Conservation (phyloP, 2,888 invertebrate species). For the Lordiphosa andalusiaca region DNA sequence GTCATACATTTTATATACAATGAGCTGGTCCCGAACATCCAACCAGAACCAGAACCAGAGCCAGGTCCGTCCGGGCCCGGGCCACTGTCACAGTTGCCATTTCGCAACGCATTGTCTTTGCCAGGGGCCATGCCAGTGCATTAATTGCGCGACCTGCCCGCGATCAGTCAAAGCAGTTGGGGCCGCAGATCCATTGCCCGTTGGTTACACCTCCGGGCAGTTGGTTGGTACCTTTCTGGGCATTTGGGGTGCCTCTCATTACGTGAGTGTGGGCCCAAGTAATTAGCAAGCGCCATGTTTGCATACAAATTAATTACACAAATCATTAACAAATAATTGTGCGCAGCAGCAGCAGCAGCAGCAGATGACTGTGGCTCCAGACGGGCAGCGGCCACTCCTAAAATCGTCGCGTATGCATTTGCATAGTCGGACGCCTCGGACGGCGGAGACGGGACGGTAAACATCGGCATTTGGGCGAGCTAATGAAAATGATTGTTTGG, state of each 20-base stretch:
- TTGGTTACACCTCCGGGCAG: slow-evolving; percentile 5
- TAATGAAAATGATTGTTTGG: slow-evolving; percentile 3
- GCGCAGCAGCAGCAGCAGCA: slow-evolving; percentile 25
- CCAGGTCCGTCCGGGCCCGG: background rate
- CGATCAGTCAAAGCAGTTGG: background rate
- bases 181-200: no score
- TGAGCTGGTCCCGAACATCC: background rate
- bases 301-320: slow-evolving; percentile 46
- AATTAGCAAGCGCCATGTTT: slow-evolving; percentile 11
- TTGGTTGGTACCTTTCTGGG: slow-evolving; percentile 49
- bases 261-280: background rate
- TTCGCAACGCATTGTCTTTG: slow-evolving; percentile 9
- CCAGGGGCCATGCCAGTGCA: no score
- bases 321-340: slow-evolving; percentile 52
- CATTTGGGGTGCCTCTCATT: slow-evolving; percentile 36
- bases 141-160: no score
- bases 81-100: slow-evolving; percentile 7
- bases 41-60: background rate
- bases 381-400: slow-evolving; percentile 15
- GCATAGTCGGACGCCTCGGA: slow-evolving; percentile 6
- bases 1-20: slow-evolving; percentile 10
- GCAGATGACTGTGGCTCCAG: slow-evolving; percentile 2
- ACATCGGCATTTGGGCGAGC: background rate
- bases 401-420: slow-evolving; percentile 8
- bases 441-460: background rate